phyloP scores from a whole-genome alignment of 2,113 vertebrate genomes.

The Pipa parva region DNA sequence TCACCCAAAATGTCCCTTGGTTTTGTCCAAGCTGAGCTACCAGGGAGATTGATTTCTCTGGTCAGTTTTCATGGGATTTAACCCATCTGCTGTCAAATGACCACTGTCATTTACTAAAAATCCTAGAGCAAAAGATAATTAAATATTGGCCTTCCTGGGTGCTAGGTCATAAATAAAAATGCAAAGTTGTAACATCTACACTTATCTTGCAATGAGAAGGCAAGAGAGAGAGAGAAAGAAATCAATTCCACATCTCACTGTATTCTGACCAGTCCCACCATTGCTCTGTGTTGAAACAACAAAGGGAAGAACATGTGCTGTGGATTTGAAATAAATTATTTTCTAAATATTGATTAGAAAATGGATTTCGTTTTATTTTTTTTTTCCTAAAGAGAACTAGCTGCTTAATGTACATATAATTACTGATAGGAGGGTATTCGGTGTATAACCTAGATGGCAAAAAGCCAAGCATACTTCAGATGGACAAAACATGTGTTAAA shows the following conservation, averaged over 20 bases:
- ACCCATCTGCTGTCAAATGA: slow-evolving; percentile 10
- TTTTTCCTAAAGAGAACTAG: neutral
- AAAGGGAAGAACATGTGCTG: neutral
- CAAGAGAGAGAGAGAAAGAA: neutral
- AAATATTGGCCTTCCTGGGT: no score
- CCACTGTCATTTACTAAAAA: no score
- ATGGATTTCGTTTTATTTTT: slow-evolving; percentile 8
- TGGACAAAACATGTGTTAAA: neutral
- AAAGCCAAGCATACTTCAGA: neutral
- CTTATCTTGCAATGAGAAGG: no score
- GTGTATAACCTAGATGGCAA: neutral
- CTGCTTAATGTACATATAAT: neutral
- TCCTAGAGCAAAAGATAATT: no score
- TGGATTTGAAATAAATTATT: neutral
- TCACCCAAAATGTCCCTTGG: slow-evolving; percentile 53
- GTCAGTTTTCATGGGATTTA: slow-evolving; percentile 40
- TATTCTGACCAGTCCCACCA: no score
- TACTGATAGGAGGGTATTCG: neutral
- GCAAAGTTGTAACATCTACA: no score
- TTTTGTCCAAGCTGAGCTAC: slow-evolving; percentile 30
- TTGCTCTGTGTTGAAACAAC: no score
- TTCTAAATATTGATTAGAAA: slow-evolving; percentile 19
- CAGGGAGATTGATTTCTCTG: slow-evolving; percentile 36
- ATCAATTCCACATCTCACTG: no score
- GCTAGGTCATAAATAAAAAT: no score